A percentile compares a stretch with the other conserved stretches of the same genome.
Conservation (phyloP, 2,113 vertebrate genomes). For the Redunca redunca region DNA sequence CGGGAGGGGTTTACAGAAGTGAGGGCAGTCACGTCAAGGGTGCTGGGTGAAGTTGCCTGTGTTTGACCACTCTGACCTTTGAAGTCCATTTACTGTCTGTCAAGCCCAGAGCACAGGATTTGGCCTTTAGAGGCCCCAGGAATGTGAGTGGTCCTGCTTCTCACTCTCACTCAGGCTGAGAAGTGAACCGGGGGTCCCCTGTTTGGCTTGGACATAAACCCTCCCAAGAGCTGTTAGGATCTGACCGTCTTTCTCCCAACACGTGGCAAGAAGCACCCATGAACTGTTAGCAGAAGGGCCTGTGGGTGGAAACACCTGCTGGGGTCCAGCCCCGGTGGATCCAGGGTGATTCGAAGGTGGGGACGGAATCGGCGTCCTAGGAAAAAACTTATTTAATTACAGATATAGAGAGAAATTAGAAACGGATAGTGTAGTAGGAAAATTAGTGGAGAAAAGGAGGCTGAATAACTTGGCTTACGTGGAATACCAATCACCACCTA, state of each 20-base stretch:
- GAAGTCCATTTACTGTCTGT: too few species aligned
- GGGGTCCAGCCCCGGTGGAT: too few species aligned
- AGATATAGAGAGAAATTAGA: too few species aligned
- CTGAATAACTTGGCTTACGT: too few species aligned
- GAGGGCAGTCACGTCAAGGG: not conserved
- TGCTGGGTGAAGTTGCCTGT: not conserved
- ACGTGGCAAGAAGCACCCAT: rapidly evolving
- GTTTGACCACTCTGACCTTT: not conserved
- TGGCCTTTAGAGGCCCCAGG: not conserved
- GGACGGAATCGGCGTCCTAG: too few species aligned
- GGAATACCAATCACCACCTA: too few species aligned
- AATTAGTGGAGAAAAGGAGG: too few species aligned
- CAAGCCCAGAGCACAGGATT: not conserved
- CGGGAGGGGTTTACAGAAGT: not conserved
- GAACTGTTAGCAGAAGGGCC: not conserved
- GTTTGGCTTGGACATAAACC: not conserved
- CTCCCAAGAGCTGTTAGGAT: not conserved
- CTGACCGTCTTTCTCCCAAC: not conserved
- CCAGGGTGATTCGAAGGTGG: too few species aligned
- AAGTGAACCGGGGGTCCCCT: rapidly evolving
- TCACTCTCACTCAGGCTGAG: not conserved
- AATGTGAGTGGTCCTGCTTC: not conserved
- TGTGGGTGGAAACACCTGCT: not conserved
- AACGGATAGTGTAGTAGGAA: too few species aligned
- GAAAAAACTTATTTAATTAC: too few species aligned